Evolutionary conservation across 1,140 invertebrate species (phyloP), one percentile per base, ranked within the genome.

Genomic region (Aphis gossypii): DNA sequence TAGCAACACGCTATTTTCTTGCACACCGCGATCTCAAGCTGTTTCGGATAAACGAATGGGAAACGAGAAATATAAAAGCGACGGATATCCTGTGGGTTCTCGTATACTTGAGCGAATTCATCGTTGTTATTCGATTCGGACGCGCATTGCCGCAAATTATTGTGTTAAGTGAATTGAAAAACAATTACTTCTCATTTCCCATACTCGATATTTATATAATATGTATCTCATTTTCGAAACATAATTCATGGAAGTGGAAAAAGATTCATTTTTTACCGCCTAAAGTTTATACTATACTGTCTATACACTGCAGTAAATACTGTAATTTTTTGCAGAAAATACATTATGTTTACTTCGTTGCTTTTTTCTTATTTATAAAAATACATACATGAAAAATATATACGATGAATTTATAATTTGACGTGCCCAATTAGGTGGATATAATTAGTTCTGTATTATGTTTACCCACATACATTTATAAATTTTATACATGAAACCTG

Each of bases 41-140:
- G 89, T 90, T 90, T 68, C n/a, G 44, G 56, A 90, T 90, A 68
- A 90, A 68, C 44, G 38, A 90, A 90, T 68, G 5, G 38, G 89
- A 90, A 90, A 90, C 89, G 30, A 46, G 44, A 87, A 56, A 38
- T 51, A 76, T 51, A 76, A 86, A 93, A 56, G 56, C n/a, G 41
- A 35, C 82, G 92, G 76, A 93, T 56, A 86, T 84, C 83, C 82
- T 93, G 82, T 46, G 87, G 88, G 60, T 93, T 35, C 20, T 88
- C 6, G 30, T 87, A 44, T 89, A 89, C 87, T 25, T 25, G 2
- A 1, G 5, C 87, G 30, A 84, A 84, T 44, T 23, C 20, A 54
- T 51, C 87, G n/a, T 88, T 46, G 14, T 51, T 84, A 23, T 84
- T 84, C 7, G 23, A 44, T 44, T 41, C 38, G 14, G 14, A 41